Conservation (phyloP, 2,888 invertebrate species). For the Macrophya annulata region DNA sequence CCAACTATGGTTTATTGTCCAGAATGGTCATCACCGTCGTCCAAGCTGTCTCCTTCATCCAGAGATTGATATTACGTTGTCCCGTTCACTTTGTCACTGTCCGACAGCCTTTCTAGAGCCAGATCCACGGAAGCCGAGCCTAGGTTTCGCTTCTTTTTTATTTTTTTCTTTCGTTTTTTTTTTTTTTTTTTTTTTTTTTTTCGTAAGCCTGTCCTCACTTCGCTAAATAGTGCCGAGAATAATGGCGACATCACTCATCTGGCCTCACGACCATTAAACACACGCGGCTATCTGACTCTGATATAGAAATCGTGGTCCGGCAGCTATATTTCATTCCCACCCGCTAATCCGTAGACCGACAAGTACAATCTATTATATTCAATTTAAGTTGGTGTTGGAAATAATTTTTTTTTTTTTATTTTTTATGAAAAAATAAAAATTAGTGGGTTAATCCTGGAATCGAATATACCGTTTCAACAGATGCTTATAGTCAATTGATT, state of each 20-base stretch:
- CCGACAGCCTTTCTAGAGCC: slow-evolving; percentile 1
- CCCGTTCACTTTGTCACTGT: slow-evolving; percentile 51
- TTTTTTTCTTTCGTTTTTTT: slow-evolving; percentile 14
- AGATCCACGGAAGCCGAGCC: not conserved
- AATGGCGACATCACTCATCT: slow-evolving; percentile 45
- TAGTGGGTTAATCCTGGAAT: not conserved
- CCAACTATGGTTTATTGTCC: slow-evolving; percentile 39
- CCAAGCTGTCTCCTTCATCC: slow-evolving; percentile 29
- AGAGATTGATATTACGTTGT: slow-evolving; percentile 48
- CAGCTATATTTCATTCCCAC: slow-evolving; percentile 32
- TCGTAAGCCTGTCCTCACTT: slow-evolving; percentile 35
- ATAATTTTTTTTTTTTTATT: no score
- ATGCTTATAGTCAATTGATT: not conserved
- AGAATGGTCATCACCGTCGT: slow-evolving; percentile 30
- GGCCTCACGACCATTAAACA: slow-evolving; percentile 38
- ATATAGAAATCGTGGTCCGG: slow-evolving; percentile 20
- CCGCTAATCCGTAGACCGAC: slow-evolving; percentile 17
- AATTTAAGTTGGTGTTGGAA: not conserved
- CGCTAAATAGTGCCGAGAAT: slow-evolving; percentile 42
- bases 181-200: slow-evolving; percentile 10
- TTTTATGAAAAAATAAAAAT: not conserved
- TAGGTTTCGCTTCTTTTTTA: not conserved
- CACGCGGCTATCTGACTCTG: slow-evolving; percentile 34
- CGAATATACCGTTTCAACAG: not conserved
- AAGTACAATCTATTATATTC: slow-evolving; percentile 14